These are phyloP conservation scores for Hylaeus volcanicus DNA, from an alignment of 1,140 invertebrate species.

Conservation along the genomic window DNA sequence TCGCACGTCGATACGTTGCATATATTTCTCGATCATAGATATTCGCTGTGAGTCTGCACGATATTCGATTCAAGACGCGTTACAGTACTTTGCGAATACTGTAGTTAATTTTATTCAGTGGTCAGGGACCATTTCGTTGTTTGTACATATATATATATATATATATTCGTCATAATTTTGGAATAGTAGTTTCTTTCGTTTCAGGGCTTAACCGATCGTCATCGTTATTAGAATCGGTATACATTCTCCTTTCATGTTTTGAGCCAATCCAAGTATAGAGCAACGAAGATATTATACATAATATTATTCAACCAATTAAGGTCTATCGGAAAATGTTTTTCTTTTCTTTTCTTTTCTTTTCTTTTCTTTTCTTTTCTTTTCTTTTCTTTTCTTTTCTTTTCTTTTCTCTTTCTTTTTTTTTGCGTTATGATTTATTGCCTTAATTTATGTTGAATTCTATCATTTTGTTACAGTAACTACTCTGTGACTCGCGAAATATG, in stretches of 20 bases:
- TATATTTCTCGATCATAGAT: not conserved
- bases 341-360: not conserved
- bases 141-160: conserved; percentile 36
- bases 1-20: not conserved
- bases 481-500: not conserved
- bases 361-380: not conserved
- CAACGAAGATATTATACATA: not conserved
- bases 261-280: not conserved
- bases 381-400: not conserved
- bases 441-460: not conserved
- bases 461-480: conserved; percentile 1
- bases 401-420: not conserved
- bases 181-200: conserved; percentile 18
- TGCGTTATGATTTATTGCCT: not conserved
- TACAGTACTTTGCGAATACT: conserved; percentile 41
- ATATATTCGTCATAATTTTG: conserved; percentile 39
- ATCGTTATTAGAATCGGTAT: conserved; percentile 22
- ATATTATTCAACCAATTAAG: not conserved
- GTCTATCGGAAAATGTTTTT: not conserved
- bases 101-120: conserved; percentile 38
- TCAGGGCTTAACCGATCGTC: conserved; percentile 6
- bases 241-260: not conserved
- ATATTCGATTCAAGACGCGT: not conserved
- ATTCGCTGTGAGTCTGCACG: not conserved
- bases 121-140: conserved; percentile 54